phyloP scores from a whole-genome alignment of 2,797 vertebrate species.

The Danio albolineatus region DNA sequence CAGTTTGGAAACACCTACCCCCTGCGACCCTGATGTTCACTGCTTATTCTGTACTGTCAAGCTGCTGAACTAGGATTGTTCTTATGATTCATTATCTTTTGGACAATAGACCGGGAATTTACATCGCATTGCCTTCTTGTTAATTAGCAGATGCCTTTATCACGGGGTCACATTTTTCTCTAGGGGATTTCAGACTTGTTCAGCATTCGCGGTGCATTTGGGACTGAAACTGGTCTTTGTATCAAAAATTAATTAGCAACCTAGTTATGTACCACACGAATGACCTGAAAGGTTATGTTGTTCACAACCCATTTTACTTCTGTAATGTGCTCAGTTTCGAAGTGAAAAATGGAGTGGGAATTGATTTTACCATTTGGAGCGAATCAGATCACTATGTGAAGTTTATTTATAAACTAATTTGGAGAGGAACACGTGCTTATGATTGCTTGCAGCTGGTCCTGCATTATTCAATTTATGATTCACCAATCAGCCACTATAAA shows the following conservation, averaged over 20 bases:
- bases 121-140: not conserved
- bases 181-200: not conserved
- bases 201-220: not conserved
- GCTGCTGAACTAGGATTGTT: not conserved
- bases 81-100: not conserved
- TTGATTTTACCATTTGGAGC: not conserved
- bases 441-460: no score
- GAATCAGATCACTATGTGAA: no score
- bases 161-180: not conserved
- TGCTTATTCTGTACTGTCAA: not conserved
- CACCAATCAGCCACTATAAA: no score
- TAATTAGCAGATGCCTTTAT: slow-evolving; percentile 7
- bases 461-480: no score
- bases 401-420: no score
- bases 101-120: not conserved
- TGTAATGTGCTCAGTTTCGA: not conserved
- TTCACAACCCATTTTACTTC: not conserved
- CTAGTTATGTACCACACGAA: slow-evolving; percentile 8
- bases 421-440: no score
- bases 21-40: not conserved
- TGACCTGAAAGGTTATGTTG: not conserved
- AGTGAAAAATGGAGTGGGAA: not conserved
- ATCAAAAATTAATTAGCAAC: slow-evolving; percentile 11
- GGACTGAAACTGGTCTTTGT: not conserved
- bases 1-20: slow-evolving; percentile 7